These are phyloP conservation scores for Uria lomvia DNA, from an alignment of 2,113 vertebrate species.

Conservation along the genomic window DNA sequence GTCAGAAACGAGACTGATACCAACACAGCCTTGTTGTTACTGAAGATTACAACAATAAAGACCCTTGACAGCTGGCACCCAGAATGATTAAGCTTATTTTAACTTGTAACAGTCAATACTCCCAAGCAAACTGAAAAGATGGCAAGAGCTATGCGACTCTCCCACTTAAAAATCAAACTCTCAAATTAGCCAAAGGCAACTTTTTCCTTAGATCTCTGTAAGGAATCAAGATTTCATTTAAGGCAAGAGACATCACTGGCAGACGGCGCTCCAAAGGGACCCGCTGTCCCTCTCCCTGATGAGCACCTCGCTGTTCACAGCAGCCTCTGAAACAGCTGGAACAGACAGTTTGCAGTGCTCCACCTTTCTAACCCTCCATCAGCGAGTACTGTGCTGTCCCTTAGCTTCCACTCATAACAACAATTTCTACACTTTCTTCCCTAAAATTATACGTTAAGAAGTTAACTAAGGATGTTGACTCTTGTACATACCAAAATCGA, in stretches of 20 bases:
- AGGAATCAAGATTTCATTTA: neutral
- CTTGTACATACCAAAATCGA: neutral
- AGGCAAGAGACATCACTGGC: neutral
- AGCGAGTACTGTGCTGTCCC: neutral
- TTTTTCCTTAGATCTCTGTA: neutral
- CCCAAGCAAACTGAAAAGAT: neutral
- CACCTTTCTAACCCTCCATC: neutral
- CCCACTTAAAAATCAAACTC: neutral
- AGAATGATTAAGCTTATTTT: slow-evolving; percentile 28
- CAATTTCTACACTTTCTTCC: neutral
- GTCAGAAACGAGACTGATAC: neutral
- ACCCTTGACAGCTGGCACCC: slow-evolving; percentile 20
- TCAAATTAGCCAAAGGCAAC: neutral
- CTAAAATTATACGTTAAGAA: neutral
- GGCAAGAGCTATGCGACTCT: neutral
- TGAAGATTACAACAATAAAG: neutral
- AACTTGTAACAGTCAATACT: neutral
- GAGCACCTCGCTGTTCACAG: neutral
- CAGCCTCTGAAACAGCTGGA: neutral
- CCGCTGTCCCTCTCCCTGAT: neutral
- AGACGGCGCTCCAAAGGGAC: neutral
- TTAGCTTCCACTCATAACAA: neutral
- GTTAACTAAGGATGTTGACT: neutral
- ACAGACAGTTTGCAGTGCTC: neutral
- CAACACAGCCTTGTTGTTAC: neutral